phyloP scores from a whole-genome alignment of 2,888 invertebrate species.

The Trypoxylon attenuatum region DNA sequence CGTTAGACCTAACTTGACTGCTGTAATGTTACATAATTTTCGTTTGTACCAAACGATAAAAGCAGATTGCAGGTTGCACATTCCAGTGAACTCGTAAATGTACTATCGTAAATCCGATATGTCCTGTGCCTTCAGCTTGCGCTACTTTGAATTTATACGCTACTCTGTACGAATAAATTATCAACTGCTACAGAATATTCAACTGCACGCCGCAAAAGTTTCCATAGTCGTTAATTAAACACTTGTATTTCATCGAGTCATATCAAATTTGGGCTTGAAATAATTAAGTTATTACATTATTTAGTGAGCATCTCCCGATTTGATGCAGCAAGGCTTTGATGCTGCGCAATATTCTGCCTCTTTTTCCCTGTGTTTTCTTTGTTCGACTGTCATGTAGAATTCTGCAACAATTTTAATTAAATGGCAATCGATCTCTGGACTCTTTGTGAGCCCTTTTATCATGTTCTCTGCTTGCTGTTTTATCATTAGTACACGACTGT shows the following conservation, averaged over 20 bases:
- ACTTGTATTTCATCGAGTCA: conserved; percentile 3
- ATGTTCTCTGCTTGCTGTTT: too few relatives aligned
- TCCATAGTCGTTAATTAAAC: conserved; percentile 9
- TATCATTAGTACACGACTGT: too few relatives aligned
- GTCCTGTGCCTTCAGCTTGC: conserved; percentile 19
- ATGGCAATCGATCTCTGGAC: too few relatives aligned
- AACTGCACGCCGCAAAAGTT: conserved; percentile 1
- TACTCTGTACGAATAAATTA: conserved; percentile 22
- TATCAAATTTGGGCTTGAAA: background rate
- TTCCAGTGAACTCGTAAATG: conserved; percentile 21
- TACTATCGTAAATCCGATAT: conserved; percentile 26
- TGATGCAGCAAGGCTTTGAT: too few relatives aligned
- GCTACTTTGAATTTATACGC: conserved; percentile 32
- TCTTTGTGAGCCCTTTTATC: too few relatives aligned
- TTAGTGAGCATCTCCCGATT: too few relatives aligned
- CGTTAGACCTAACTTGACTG: too few relatives aligned
- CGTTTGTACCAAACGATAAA: conserved; percentile 24
- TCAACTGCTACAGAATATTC: background rate
- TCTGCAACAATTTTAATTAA: too few relatives aligned
- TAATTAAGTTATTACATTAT: background rate
- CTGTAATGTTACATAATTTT: conserved; percentile 15
- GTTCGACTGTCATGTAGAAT: too few relatives aligned
- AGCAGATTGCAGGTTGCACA: conserved; percentile 22
- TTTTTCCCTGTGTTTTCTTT: too few relatives aligned
- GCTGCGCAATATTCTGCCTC: too few relatives aligned